These are phyloP conservation scores for Calonectris borealis DNA, from an alignment of 2,113 vertebrate species.

Conservation along the genomic window DNA sequence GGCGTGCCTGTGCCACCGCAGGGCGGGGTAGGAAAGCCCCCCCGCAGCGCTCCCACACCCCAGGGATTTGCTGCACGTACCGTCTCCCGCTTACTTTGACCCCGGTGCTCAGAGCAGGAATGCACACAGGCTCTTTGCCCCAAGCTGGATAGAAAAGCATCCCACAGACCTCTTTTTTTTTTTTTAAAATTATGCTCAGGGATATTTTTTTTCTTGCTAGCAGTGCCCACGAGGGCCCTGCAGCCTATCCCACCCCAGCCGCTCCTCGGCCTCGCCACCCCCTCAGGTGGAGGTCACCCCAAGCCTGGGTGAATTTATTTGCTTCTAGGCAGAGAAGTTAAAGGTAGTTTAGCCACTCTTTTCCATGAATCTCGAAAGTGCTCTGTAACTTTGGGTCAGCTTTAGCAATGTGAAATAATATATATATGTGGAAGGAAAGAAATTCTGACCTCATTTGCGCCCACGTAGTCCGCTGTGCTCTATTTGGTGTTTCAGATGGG, in stretches of 20 bases:
- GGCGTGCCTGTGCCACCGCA: neutral
- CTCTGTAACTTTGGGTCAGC: neutral
- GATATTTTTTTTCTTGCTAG: neutral
- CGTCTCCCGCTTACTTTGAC: neutral
- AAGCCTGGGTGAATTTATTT: neutral
- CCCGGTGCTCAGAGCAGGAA: neutral
- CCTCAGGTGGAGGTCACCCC: neutral
- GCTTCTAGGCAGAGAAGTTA: neutral
- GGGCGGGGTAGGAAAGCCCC: fast-evolving
- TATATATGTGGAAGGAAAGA: neutral
- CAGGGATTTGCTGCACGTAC: neutral
- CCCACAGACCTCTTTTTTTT: neutral
- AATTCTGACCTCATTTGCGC: neutral
- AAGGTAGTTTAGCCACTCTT: conserved; percentile 1
- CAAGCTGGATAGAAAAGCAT: neutral
- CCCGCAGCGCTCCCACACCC: neutral
- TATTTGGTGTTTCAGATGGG: neutral
- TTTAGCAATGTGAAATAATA: neutral
- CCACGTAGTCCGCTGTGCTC: neutral
- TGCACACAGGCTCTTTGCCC: neutral
- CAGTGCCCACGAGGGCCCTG: neutral
- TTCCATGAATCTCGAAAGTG: neutral
- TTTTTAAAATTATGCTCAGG: neutral
- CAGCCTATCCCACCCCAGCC: neutral
- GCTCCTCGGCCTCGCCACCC: fast-evolving